Percentiles rank a stretch among this genome's conserved stretches.
Conservation (phyloP, 1,140 invertebrate genomes). For the Wasmannia auropunctata region DNA sequence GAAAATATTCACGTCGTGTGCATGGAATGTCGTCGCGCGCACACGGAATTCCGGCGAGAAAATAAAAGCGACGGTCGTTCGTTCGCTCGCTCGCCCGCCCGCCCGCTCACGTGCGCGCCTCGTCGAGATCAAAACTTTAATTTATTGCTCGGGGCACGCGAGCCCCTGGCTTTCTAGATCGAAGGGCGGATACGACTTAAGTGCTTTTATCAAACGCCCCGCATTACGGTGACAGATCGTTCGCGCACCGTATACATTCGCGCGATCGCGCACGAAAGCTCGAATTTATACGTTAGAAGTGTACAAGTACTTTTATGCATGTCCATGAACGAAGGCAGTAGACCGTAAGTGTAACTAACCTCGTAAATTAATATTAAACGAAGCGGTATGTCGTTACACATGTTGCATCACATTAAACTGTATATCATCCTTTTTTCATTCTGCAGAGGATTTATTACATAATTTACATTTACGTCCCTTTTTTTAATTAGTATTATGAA, state of each 20-base stretch:
- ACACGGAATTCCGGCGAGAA: conserved; percentile 17
- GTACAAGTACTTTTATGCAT: neutral
- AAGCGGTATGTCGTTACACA: neutral
- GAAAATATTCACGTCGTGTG: conserved; percentile 48
- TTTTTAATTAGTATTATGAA: neutral
- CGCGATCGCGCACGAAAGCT: conserved; percentile 34
- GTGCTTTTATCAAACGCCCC: conserved; percentile 69
- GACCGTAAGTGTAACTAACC: neutral
- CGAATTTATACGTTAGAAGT: neutral
- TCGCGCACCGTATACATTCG: conserved; percentile 20
- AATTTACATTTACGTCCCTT: neutral
- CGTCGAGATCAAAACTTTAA: conserved; percentile 58
- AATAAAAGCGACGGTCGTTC: conserved; percentile 2
- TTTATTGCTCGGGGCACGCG: conserved; percentile 69
- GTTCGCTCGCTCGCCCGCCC: neutral
- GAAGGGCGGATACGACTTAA: conserved; percentile 71
- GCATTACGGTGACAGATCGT: conserved; percentile 62
- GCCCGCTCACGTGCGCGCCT: conserved; percentile 36
- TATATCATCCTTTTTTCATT: neutral
- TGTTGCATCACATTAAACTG: neutral
- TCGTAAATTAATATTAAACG: neutral
- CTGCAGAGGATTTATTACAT: neutral
- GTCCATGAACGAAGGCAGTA: neutral
- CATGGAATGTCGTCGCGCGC: conserved; percentile 24
- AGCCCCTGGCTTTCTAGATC: conserved; percentile 63